Conservation (phyloP, 2,888 invertebrate species). For the Argyra leucocephala region DNA sequence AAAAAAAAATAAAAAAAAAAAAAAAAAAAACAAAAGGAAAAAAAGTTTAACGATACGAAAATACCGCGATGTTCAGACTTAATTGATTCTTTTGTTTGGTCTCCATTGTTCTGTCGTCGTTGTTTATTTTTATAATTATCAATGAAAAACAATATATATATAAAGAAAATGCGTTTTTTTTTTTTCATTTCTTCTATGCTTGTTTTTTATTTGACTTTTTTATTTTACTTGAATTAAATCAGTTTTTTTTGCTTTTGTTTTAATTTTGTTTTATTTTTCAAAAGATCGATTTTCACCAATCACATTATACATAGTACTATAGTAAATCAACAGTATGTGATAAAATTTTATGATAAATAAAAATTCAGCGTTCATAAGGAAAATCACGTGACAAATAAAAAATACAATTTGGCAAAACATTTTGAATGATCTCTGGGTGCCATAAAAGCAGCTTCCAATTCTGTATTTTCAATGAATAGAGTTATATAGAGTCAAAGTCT, state of each 20-base stretch:
- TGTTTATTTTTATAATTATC: constrained; percentile 2
- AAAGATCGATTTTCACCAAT: too few relatives aligned
- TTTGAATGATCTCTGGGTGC: too few relatives aligned
- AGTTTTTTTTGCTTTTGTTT: not conserved
- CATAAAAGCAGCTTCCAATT: too few relatives aligned
- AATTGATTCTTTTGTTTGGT: constrained; percentile 3
- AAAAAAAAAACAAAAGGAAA: not conserved
- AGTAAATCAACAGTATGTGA: too few relatives aligned
- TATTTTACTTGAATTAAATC: not conserved
- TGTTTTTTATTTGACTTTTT: not conserved
- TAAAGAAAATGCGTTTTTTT: not conserved
- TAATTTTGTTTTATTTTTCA: too few relatives aligned
- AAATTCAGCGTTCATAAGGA: too few relatives aligned
- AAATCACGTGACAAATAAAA: too few relatives aligned
- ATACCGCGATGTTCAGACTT: not conserved
- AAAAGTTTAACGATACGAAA: not conserved
- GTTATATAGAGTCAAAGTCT: too few relatives aligned
- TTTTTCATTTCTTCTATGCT: not conserved
- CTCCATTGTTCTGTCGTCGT: not conserved
- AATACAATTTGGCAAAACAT: too few relatives aligned
- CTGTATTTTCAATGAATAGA: too few relatives aligned
- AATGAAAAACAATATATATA: not conserved
- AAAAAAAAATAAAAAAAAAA: not conserved
- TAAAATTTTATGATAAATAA: too few relatives aligned
- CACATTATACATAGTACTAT: too few relatives aligned